Evolutionary conservation across 2,113 vertebrate species (phyloP).

Genomic region (Mus musculus): GRCm39 chrX:57476501-57477000

Average conservation of each 20-base stretch:
- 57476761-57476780: background rate
- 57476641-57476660: background rate
- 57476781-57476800: conserved; percentile 9
- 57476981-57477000: background rate
- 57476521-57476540: conserved; percentile 42
- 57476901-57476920: background rate
- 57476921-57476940: background rate
- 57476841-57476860: conserved; percentile 25
- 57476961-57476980: background rate
- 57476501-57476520: conserved; percentile 34
- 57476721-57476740: background rate
- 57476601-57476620: conserved; percentile 31
- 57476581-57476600: conserved; percentile 32
- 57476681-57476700: background rate
- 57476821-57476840: background rate
- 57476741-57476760: background rate
- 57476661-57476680: conserved; percentile 24
- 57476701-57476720: conserved; percentile 11
- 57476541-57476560: conserved; percentile 39
- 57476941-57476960: background rate
- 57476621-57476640: conserved; percentile 14
- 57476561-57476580: background rate
- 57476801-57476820: background rate
- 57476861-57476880: background rate
- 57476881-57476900: background rate